A percentile compares a stretch with the other conserved stretches of the same genome.
Conservation (phyloP, 1,140 invertebrate genomes). For the Cardiocondyla obscurior region DNA sequence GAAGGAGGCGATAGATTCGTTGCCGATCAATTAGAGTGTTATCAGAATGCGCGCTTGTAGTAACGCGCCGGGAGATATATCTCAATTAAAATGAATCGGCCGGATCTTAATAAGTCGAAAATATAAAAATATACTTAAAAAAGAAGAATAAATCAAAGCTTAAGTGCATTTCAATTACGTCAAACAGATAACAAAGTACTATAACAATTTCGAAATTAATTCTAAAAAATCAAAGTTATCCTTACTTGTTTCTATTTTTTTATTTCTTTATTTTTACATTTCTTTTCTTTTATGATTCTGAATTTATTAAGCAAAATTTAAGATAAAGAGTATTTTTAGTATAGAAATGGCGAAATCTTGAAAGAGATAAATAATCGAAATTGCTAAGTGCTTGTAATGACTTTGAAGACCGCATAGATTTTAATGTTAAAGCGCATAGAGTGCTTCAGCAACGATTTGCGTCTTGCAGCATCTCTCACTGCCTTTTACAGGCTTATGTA, state of each 20-base stretch:
- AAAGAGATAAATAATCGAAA: constrained; percentile 10
- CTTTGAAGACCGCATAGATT: background rate
- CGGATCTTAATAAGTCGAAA: background rate
- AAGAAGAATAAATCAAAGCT: background rate
- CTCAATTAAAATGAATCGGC: constrained; percentile 1
- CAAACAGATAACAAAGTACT: background rate
- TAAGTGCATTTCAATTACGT: background rate
- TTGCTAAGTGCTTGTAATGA: background rate
- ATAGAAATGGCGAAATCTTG: background rate
- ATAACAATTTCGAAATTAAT: background rate
- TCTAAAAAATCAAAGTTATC: background rate
- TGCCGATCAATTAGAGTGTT: constrained; percentile 17
- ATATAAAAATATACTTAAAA: background rate
- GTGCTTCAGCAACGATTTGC: constrained; percentile 26
- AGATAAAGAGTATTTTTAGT: background rate
- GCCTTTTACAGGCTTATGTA: background rate
- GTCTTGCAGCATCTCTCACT: background rate
- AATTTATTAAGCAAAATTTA: background rate
- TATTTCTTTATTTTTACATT: background rate
- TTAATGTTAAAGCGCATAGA: constrained; percentile 26
- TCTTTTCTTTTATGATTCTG: background rate
- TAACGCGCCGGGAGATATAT: background rate
- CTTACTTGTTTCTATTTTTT: background rate
- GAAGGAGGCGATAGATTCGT: constrained; percentile 14
- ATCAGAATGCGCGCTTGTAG: constrained; percentile 26